Conservation (phyloP, 2,888 invertebrate species). For the Tetanocera ferruginea region DNA sequence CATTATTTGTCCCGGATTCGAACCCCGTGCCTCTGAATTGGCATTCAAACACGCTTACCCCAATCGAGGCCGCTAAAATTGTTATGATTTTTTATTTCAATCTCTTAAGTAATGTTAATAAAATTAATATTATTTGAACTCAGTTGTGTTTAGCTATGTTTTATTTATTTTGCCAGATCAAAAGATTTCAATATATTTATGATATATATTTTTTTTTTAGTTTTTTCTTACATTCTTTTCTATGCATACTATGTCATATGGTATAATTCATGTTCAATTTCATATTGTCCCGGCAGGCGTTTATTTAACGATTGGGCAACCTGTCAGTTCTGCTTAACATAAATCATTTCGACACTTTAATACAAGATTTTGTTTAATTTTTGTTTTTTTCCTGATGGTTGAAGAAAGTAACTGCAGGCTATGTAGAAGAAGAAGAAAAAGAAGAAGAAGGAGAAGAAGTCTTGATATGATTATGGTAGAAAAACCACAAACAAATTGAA, state of each 20-base stretch:
- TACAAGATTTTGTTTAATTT: not conserved
- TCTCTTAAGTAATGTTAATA: no score
- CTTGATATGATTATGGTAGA: not conserved
- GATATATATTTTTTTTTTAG: not conserved
- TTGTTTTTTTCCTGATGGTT: not conserved
- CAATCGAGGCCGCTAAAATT: no score
- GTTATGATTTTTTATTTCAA: no score
- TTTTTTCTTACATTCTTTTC: not conserved
- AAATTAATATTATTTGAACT: no score
- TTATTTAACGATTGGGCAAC: constrained; percentile 19
- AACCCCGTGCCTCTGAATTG: no score
- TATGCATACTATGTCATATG: no score
- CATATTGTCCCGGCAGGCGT: not conserved
- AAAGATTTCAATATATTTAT: not conserved
- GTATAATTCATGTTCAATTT: no score
- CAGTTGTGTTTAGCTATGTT: not conserved
- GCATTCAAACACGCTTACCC: no score
- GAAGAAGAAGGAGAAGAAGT: no score
- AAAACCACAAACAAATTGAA: not conserved
- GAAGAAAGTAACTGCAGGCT: no score
- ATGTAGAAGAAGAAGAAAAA: no score
- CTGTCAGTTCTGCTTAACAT: constrained; percentile 18
- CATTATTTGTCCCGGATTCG: no score
- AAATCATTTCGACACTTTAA: constrained; percentile 34
- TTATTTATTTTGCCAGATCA: not conserved